Evolutionary conservation across 2,113 vertebrate genomes (phyloP), one percentile per base, ranked within the genome.

Genomic region (Origma solitaria): DNA sequence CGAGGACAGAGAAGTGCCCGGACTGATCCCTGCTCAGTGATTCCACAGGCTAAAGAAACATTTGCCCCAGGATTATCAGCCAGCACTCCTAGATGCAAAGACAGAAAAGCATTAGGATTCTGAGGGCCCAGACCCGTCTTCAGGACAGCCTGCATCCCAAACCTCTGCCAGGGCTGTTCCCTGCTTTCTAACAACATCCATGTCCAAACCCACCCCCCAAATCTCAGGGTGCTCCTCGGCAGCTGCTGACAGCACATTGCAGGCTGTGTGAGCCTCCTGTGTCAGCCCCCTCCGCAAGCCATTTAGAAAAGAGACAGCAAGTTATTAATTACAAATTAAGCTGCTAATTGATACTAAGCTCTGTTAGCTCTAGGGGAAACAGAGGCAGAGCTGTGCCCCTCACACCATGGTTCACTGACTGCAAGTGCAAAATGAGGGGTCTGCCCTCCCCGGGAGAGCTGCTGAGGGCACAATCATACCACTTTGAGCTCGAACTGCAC

Each of bases 321-420:
- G 44, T 62, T 84, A 86, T 82, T 89, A 92, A 84, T 87, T 82
- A 95, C 69, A 93, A 92, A 92, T 89, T 87, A 75, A 87, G 69
- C 42, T 81, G 30, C 38, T 86, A 94, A 91, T 75, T 82, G 81
- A 71, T 82, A 82, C 24, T 81, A 81, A 78, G n/a, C 58, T 89
- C 37, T 45, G 11, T 33, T 75, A 78, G 51, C 86, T 91, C 82
- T 13, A 75, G 69, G 38, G 78, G 65, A 71, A 94, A 75, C 18
- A 68, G 65, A 77, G 40, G 57, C 66, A 94, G 70, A 72, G 28
- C 44, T 47, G 30, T 64, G n/a, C 22, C 44, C 7, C 44, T 69
- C 40, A 35, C 13, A 49, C 7, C 11, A 25, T 0, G 2, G 60
- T 61, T 85, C 25, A 47, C 30, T 51, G 53, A 51, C 16, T 57